Evolutionary conservation across 2,113 vertebrate species (phyloP).

Genomic region (Castor canadensis): DNA sequence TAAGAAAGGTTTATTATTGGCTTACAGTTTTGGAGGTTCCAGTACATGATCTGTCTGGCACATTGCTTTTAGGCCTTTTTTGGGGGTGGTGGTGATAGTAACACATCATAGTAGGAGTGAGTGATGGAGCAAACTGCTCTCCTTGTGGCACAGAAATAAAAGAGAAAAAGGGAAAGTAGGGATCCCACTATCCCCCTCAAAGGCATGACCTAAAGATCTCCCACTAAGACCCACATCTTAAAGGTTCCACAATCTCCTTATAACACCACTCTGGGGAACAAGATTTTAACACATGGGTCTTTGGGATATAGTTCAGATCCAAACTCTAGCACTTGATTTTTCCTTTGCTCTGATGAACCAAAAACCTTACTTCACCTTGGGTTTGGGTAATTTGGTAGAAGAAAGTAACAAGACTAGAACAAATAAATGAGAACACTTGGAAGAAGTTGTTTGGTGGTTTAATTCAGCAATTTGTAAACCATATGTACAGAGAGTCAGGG

Average conservation of each 20-base stretch:
- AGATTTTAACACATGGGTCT: not conserved
- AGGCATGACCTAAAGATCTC: not conserved
- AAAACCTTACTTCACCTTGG: not conserved
- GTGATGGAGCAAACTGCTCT: no score
- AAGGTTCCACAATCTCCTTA: not conserved
- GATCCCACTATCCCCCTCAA: no score
- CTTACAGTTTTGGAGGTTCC: no score
- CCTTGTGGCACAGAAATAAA: no score
- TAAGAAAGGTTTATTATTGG: no score
- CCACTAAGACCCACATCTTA: not conserved
- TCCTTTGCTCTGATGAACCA: not conserved
- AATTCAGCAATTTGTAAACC: not conserved
- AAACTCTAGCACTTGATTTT: not conserved
- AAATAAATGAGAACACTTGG: not conserved
- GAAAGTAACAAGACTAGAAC: not conserved
- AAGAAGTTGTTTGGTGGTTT: not conserved
- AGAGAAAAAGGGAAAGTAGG: no score
- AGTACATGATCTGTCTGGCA: no score
- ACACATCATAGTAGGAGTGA: no score
- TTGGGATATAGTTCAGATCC: not conserved
- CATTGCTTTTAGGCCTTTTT: no score
- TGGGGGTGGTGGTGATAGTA: no score
- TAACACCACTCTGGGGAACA: no score
- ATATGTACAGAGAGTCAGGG: not conserved
- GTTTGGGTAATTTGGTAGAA: not conserved